Conservation (phyloP, 2,888 invertebrate genomes). For the Zhuqinia jingwanae region DNA sequence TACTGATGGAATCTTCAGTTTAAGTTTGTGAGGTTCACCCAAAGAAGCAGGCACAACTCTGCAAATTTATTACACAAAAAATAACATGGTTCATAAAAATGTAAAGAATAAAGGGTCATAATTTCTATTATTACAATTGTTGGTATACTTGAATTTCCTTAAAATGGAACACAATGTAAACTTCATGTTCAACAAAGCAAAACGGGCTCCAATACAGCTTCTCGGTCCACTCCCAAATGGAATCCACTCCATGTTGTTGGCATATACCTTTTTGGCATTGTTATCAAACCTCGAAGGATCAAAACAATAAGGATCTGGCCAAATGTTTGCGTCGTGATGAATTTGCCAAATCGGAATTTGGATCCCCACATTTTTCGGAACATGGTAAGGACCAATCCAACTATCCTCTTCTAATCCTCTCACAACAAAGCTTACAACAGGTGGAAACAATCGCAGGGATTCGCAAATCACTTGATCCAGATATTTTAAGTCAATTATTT, state of each 20-base stretch:
- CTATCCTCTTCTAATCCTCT: conserved; percentile 74
- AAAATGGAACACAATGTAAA: conserved; percentile 78
- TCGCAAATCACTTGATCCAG: conserved; percentile 82
- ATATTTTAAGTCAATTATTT: conserved; percentile 80
- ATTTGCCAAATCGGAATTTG: conserved; percentile 79
- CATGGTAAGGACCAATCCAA: conserved; percentile 71
- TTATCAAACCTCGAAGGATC: conserved; percentile 78
- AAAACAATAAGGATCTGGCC: conserved; percentile 77
- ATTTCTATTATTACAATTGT: too few species aligned
- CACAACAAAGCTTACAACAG: conserved; percentile 79
- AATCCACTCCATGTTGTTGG: conserved; percentile 79
- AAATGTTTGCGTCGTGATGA: conserved; percentile 78
- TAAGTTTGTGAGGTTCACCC: conserved; percentile 58
- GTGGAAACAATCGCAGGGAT: conserved; percentile 81
- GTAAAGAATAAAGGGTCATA: neutral
- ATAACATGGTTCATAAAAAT: neutral
- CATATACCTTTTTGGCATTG: conserved; percentile 73
- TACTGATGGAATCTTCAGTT: conserved; percentile 76
- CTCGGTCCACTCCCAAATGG: conserved; percentile 78
- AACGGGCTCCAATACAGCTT: conserved; percentile 79
- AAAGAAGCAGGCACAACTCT: conserved; percentile 74
- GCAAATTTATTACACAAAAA: conserved; percentile 20
- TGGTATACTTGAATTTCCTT: conserved; percentile 76
- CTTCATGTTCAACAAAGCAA: conserved; percentile 79
- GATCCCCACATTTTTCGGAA: conserved; percentile 75